Evolutionary conservation across 2,113 vertebrate genomes (phyloP).

Genomic region (Pseudonaja textilis): DNA sequence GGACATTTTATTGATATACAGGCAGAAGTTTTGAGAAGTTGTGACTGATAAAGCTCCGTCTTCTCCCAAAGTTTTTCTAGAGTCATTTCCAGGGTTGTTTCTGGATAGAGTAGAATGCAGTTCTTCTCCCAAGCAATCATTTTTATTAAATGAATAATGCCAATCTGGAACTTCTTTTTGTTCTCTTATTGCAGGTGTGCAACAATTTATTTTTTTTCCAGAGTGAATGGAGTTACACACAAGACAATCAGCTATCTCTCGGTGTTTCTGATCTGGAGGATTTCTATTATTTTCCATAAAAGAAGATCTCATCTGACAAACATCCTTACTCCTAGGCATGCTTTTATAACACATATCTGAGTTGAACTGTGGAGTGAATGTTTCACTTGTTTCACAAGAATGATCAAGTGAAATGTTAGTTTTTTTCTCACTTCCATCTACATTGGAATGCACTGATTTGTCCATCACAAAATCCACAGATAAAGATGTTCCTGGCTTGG

Average conservation of each 20-base stretch:
- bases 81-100: neutral
- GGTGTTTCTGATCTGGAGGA: constrained; percentile 19
- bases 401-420: constrained; percentile 7
- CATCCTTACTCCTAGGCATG: constrained; percentile 37
- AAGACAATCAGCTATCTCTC: neutral
- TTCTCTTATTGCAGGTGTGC: constrained; percentile 25
- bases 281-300: constrained; percentile 25
- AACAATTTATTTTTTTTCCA: constrained; percentile 28
- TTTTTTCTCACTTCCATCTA: constrained; percentile 47
- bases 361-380: constrained; percentile 14
- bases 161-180: constrained; percentile 33
- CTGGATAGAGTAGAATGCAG: constrained; percentile 13
- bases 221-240: constrained; percentile 18
- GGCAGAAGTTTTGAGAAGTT: constrained; percentile 47
- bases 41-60: constrained; percentile 20
- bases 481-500: constrained; percentile 51
- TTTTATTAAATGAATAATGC: constrained; percentile 19
- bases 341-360: constrained; percentile 20
- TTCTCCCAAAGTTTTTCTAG: constrained; percentile 1
- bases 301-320: neutral
- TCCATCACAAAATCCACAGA: constrained; percentile 34
- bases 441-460: constrained; percentile 45
- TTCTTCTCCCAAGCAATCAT: constrained; percentile 19
- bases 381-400: neutral
- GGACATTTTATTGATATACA: constrained; percentile 3